Evolutionary conservation across 64 coral and sea anemone genomes (phyloP).

Genomic region (Montipora efflorescens): DNA sequence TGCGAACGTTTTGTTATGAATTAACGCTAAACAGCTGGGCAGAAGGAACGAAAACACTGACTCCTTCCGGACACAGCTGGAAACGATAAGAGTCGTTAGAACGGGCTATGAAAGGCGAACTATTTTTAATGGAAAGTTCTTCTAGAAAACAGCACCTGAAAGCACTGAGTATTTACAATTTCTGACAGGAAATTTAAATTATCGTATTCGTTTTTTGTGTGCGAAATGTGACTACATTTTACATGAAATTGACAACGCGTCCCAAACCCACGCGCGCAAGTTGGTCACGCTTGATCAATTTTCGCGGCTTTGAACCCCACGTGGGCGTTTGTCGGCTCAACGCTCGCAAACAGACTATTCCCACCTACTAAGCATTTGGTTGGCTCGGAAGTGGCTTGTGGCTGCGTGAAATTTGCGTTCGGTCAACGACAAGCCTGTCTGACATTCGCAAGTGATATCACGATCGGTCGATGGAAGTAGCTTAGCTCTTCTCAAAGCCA

Average conservation of each 20-base stretch:
- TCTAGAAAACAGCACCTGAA: not conserved
- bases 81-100: constrained; percentile 25
- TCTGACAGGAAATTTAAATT: not conserved
- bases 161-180: not conserved
- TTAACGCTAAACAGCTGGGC: constrained; percentile 43
- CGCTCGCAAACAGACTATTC: constrained; percentile 81
- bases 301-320: constrained; percentile 94
- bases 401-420: constrained; percentile 87
- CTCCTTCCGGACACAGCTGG: constrained; percentile 37
- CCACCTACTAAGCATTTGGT: constrained; percentile 95
- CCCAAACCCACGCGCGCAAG: constrained; percentile 84
- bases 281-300: constrained; percentile 94
- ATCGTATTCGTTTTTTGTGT: not conserved
- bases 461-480: constrained; percentile 22
- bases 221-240: too few relatives aligned
- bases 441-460: constrained; percentile 50
- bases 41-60: constrained; percentile 13
- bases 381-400: constrained; percentile 83
- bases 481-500: constrained; percentile 20
- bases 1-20: not conserved
- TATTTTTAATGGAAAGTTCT: not conserved
- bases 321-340: constrained; percentile 90
- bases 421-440: constrained; percentile 50
- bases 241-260: constrained; percentile 68
- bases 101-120: not conserved